Base-by-base conservation (phyloP, 2,113 vertebrate species). In the Phalacrocorax pelagicus region DNA sequence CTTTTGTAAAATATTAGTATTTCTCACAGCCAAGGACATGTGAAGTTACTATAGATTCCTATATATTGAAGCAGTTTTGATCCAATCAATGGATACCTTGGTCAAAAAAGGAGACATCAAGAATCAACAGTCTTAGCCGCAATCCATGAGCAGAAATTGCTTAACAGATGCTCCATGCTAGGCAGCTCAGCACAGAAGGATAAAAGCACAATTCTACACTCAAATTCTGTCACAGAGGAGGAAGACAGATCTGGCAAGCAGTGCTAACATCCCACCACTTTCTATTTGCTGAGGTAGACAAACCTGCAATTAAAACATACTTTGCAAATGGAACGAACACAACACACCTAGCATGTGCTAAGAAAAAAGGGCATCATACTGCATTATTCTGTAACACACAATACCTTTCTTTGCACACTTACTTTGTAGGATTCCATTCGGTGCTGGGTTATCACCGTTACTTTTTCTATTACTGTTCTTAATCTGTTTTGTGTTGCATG, bases 361-460 rank as follows among this genome's bases (percentile, higher is more conserved):
- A 26, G 66, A 61, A 49, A 52, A 59, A 15, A 14, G 1, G 0
- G 15, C 5, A 1, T 32, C 38, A 26, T 18, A 10, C 15, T 3
- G 18, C 42, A 36, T 30, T 1, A 0, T 30, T 72, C 58, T 11
- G 32, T 20, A 51, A 44, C 19, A 40, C 10, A 20, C 23, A 36
- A 5, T 10, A 51, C 22, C 34, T 7, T 26, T 15, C 16, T 22
- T 9, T 23, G 32, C 23, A 40, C 81, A 96, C 97, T 92, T 97
- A 99, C 98, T 98, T 99, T 99, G 94, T 98, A 98, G 0, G 98
- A 98, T 87, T 99, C 99, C 98, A 99, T 98, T 55, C 99, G 95
- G 88, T 99, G 98, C 95, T 99, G 98, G 32, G 98, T 99, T 27
- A 99, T 99, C 86, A 98, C 92, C 3, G 99, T 98, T 78, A 99